Base-by-base conservation (phyloP, 2,888 invertebrate species). In the Agrochola litura region DNA sequence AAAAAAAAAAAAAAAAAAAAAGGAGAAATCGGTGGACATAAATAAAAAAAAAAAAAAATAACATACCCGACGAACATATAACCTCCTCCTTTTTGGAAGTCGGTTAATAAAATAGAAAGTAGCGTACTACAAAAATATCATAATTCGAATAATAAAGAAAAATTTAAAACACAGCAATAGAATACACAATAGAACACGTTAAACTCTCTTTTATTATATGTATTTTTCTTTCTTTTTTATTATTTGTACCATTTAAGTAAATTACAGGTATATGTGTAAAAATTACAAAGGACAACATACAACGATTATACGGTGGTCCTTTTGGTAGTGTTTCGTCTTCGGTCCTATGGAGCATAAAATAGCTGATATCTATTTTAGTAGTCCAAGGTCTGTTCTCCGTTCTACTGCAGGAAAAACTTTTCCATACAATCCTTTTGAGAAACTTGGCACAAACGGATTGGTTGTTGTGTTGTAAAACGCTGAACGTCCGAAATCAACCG, bases 401-500 rank as follows among this genome's bases (percentile, higher is more conserved):
- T 46, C 16, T 54, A 64, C 14, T 14, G 16, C 25, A 46, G 25
- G 3, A 77, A 76, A 68, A 60, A 25, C 14, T 52, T 58, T 46
- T 56, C 58, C 16, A 52, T n/a, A 46, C 22, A 83, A 61, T 43
- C 37, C 37, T 52, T 64, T 64, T 19, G 60, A 63, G 56, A 71
- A 60, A 70, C 70, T 56, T 83, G 49, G 30, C 65, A 66, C 12
- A 60, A 22, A 61, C 4, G 10, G 16, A 60, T 83, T 78, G 52
- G 22, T 49, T 64, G 79, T 46, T 46, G 56, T 52, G 79, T 66
- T 52, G 30, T 65, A 73, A 84, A 81, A 73, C 37, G 60, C 54
- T 61, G 65, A 72, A 64, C 68, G 49, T 66, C 74, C 43, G 65
- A 82, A 81, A 81, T 56, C 68, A 65, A 76, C 52, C 70, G 58